Conservation (phyloP, 2,888 invertebrate species). For the Physocephala rufipes region DNA sequence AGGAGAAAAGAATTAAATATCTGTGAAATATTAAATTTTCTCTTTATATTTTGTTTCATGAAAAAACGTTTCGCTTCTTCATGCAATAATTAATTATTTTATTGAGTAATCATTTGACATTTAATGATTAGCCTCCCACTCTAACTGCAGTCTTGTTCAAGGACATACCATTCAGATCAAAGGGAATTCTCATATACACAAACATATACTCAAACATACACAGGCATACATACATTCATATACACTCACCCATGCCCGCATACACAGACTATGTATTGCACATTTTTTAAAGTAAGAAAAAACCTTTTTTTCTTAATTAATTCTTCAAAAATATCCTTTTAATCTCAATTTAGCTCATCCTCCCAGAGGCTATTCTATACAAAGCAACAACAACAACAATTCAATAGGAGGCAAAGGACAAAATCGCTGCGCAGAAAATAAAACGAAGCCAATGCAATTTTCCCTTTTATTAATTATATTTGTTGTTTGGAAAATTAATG, state of each 20-base stretch:
- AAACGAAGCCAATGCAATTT: background rate
- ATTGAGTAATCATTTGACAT: conserved; percentile 15
- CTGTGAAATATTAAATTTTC: background rate
- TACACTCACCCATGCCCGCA: conserved; percentile 1
- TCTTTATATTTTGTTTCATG: conserved; percentile 8
- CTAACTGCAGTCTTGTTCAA: conserved; percentile 15
- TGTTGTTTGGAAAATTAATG: no score
- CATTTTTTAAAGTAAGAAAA: background rate
- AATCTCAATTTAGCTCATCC: background rate
- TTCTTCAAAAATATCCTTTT: background rate
- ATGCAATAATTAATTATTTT: conserved; percentile 37
- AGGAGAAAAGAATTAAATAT: no score
- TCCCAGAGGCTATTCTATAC: background rate
- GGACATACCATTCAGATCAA: conserved; percentile 23
- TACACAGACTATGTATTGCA: conserved; percentile 15
- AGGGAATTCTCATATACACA: background rate
- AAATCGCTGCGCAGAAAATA: background rate
- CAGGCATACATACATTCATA: conserved; percentile 2
- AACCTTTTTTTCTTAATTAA: background rate
- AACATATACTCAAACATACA: background rate
- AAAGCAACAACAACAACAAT: background rate
- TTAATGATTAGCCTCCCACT: conserved; percentile 13
- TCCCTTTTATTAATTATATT: background rate
- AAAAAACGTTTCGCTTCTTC: conserved; percentile 37
- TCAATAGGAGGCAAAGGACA: background rate